These are phyloP conservation scores for Drosophila sulfurigaster DNA, from an alignment of 1,140 invertebrate species.

Conservation along the genomic window DNA sequence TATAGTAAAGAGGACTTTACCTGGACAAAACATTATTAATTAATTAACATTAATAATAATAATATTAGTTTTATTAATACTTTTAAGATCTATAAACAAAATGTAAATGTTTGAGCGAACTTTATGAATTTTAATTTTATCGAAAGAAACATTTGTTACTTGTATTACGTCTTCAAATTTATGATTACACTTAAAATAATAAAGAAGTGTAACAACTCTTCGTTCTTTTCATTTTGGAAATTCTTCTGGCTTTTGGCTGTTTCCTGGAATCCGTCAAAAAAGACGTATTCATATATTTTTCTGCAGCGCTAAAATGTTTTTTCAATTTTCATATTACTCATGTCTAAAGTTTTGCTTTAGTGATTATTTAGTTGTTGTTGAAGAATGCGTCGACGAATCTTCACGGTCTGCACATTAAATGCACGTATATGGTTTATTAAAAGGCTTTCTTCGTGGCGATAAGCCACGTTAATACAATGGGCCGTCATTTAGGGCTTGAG, in stretches of 20 bases:
- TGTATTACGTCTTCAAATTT: no score
- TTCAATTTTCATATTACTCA: constrained; percentile 82
- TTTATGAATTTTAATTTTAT: no score
- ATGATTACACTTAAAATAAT: no score
- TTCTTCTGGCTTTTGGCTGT: constrained; percentile 16
- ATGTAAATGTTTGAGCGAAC: no score
- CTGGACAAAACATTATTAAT: no score
- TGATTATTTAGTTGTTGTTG: constrained; percentile 51
- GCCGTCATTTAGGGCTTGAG: constrained; percentile 48
- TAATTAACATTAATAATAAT: no score
- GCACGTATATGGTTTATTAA: constrained; percentile 71
- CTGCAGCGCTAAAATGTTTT: constrained; percentile 53
- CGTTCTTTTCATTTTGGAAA: constrained; percentile 1
- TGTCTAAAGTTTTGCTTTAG: constrained; percentile 75
- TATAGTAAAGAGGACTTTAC: no score
- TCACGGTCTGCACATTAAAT: constrained; percentile 24
- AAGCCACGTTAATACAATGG: constrained; percentile 67
- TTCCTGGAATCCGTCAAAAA: constrained; percentile 52
- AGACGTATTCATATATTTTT: constrained; percentile 28
- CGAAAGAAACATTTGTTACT: no score
- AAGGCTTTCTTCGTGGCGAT: constrained; percentile 67
- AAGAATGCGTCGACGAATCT: constrained; percentile 1
- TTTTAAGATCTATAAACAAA: no score
- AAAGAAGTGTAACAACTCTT: neutral
- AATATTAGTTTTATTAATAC: no score